Conservation (phyloP, 2,888 invertebrate species). For the Buathra laborator region DNA sequence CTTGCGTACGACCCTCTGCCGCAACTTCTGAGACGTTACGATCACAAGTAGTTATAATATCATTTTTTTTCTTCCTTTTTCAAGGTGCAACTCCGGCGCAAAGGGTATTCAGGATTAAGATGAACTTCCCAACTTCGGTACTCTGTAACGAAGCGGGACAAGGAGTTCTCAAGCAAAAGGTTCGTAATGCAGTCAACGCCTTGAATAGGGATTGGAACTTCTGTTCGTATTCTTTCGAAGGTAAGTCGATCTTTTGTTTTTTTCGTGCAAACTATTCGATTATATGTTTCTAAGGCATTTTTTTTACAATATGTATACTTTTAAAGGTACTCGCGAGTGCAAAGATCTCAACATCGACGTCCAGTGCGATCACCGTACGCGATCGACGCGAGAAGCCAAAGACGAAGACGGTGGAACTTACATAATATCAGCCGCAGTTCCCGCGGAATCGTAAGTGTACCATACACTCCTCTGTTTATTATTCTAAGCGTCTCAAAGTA, state of each 20-base stretch:
- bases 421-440: constrained; percentile 92
- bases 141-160: constrained; percentile 98
- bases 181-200: constrained; percentile 94
- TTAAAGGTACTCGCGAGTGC: constrained; percentile 91
- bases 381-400: constrained; percentile 84
- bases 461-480: neutral
- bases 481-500: constrained; percentile 51
- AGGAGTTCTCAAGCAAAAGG: constrained; percentile 95
- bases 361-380: constrained; percentile 93
- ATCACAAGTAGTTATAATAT: too few relatives aligned
- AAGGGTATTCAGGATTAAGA: constrained; percentile 96
- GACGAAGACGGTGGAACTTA: constrained; percentile 92
- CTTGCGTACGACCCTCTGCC: too few relatives aligned
- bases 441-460: constrained; percentile 93
- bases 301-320: constrained; percentile 20
- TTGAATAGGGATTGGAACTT: constrained; percentile 98
- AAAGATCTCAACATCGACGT: constrained; percentile 96
- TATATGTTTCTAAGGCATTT: constrained; percentile 17
- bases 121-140: constrained; percentile 98
- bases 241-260: constrained; percentile 84
- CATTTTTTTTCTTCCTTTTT: constrained; percentile 64
- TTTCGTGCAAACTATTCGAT: neutral
- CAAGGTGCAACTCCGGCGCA: constrained; percentile 95
- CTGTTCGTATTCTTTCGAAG: constrained; percentile 96
- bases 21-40: too few relatives aligned